Evolutionary conservation across 2,113 vertebrate species (phyloP), one percentile per base, ranked within the genome.

Genomic region (Phalacrocorax carbo): DNA sequence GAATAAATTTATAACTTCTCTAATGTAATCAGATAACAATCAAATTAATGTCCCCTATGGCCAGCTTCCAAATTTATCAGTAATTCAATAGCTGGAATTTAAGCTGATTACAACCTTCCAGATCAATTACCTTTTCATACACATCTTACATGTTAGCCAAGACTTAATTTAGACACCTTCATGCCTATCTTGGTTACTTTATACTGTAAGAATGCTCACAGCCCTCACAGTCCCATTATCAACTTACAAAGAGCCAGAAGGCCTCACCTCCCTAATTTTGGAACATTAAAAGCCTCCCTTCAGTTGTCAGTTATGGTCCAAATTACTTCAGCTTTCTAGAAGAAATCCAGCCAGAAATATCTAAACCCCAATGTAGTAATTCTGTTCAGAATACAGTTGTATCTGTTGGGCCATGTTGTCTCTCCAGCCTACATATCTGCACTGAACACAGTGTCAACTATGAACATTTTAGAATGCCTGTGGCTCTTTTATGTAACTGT

Each of bases 81-180:
- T 85, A 95, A 95, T 88, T 89, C 84, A 96, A 34, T 40, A 85
- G n/a, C 20, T 91, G 78, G 51, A 95, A 97, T 80, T 89, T 69
- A 94, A 62, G 54, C 29, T 26, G 70, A 91, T 94, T 85, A 90
- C 42, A 94, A 54, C n/a, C 11, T 93, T 73, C 38, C 55, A 77
- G 61, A 94, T 91, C 70, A 94, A 84, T 95, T 73, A 91, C 40
- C 62, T 88, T 95, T 95, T 78, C 40, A 70, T 40, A 89, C 44
- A 46, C 60, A 29, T 49, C 75, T 40, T 57, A 68, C 16, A n/a
- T 38, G 86, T 36, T 76, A 94, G 51, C 77, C n/a, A 90, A 82
- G 34, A 89, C 29, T 94, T 91, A 81, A 88, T 70, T 94, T 48
- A 86, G 77, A 76, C n/a, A 82, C 72, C 64, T 22, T 85, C 18